These are phyloP conservation scores for Atrichornis clamosus DNA, from an alignment of 2,113 vertebrate genomes.

Conservation along the genomic window DNA sequence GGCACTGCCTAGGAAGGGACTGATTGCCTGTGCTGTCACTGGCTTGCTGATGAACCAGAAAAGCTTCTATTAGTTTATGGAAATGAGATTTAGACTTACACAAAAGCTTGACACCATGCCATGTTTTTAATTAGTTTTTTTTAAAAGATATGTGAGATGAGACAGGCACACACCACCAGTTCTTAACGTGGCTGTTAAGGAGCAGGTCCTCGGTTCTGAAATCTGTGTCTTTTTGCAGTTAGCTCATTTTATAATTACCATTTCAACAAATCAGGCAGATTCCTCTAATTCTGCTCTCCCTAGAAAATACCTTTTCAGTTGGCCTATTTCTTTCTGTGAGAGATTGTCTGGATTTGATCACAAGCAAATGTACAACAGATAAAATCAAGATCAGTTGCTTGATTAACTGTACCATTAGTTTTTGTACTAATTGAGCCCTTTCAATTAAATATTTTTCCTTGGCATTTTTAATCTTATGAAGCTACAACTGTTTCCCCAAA, in stretches of 20 bases:
- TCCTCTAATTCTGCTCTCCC: background rate
- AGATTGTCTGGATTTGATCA: background rate
- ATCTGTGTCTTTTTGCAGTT: background rate
- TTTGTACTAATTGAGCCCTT: background rate
- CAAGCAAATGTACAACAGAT: background rate
- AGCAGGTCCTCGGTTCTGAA: background rate
- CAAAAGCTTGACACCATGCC: conserved; percentile 14
- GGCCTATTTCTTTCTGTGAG: background rate
- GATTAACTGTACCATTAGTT: background rate
- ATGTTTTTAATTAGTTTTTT: conserved; percentile 34
- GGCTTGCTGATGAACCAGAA: conserved; percentile 31
- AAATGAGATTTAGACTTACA: conserved; percentile 40
- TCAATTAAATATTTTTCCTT: background rate
- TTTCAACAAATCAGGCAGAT: background rate
- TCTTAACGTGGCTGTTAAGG: background rate
- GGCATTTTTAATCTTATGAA: background rate
- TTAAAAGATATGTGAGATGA: background rate
- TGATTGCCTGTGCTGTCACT: background rate
- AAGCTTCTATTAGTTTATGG: conserved; percentile 45
- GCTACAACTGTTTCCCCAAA: background rate
- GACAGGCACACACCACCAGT: background rate
- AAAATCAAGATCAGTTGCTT: background rate
- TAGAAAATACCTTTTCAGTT: background rate
- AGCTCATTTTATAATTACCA: background rate
- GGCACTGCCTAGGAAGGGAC: background rate